Evolutionary conservation across 2,888 invertebrate species (phyloP).

Genomic region (Nipponacmea schrenckii): DNA sequence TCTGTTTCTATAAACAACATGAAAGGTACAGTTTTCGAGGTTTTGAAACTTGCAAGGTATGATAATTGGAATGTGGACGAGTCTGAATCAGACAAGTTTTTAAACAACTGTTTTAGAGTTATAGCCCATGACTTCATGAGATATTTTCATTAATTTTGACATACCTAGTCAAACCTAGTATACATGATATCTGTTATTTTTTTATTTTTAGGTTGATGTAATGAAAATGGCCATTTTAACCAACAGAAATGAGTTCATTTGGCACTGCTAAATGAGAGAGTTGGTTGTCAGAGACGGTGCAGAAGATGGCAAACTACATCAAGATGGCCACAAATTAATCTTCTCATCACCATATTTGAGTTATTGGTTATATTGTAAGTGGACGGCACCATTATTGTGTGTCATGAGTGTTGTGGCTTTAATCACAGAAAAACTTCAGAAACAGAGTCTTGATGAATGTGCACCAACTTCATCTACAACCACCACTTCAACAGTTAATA

Average conservation of each 20-base stretch:
- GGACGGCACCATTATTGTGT: conserved; percentile 8
- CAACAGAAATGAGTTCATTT: not conserved
- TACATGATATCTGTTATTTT: too few species aligned
- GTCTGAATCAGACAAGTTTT: too few species aligned
- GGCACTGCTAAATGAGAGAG: conserved; percentile 6
- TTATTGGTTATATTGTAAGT: not conserved
- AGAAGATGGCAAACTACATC: conserved; percentile 10
- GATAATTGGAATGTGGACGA: too few species aligned
- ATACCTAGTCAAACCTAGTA: too few species aligned
- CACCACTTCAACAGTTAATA: conserved; percentile 3
- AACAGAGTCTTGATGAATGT: conserved; percentile 48
- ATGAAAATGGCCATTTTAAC: too few species aligned
- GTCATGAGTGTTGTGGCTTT: conserved; percentile 31
- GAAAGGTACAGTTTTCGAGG: too few species aligned
- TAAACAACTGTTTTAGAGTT: too few species aligned
- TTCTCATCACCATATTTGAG: not conserved
- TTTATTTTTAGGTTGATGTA: too few species aligned
- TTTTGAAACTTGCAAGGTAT: too few species aligned
- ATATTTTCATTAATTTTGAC: too few species aligned
- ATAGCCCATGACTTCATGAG: too few species aligned
- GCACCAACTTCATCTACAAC: not conserved
- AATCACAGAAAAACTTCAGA: conserved; percentile 51
- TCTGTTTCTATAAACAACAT: too few species aligned
- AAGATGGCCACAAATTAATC: conserved; percentile 5
- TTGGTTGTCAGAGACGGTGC: conserved; percentile 7